A percentile compares a stretch with the other conserved stretches of the same genome.
phyloP scores from a whole-genome alignment of 1,140 invertebrate species.

The Pseudomyrmex sp. region DNA sequence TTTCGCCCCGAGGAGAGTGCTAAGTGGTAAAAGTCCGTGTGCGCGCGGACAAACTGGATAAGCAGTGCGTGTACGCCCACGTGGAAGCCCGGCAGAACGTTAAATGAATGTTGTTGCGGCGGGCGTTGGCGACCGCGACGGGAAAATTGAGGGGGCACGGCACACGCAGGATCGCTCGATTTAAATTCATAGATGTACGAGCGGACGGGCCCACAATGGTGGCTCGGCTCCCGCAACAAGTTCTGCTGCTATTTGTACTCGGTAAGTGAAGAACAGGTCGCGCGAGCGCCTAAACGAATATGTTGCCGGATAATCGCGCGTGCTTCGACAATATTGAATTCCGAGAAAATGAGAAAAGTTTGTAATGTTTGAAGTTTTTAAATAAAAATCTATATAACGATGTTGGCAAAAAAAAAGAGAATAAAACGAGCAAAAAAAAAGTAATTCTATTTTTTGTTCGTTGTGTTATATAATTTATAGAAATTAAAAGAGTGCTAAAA shows the following conservation, averaged over 20 bases:
- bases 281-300: constrained; percentile 1
- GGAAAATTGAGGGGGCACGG: constrained; percentile 75
- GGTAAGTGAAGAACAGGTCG: constrained; percentile 76
- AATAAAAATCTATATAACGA: background rate
- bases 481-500: too few relatives aligned
- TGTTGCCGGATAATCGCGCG: background rate
- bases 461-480: too few relatives aligned
- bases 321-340: constrained; percentile 1
- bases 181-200: constrained; percentile 83
- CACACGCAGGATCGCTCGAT: constrained; percentile 73
- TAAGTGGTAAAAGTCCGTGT: background rate
- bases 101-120: constrained; percentile 80
- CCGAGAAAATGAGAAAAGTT: background rate
- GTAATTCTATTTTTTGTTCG: background rate
- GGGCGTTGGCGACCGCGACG: constrained; percentile 75
- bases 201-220: constrained; percentile 81
- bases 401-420: background rate
- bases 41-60: background rate
- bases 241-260: constrained; percentile 83
- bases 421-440: background rate
- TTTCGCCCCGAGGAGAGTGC: background rate
- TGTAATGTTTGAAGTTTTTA: background rate
- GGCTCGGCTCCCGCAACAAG: constrained; percentile 82
- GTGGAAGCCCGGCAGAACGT: constrained; percentile 61
- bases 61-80: constrained; percentile 17